phyloP scores from a whole-genome alignment of 2,113 vertebrate genomes.

The Eclectus roratus region DNA sequence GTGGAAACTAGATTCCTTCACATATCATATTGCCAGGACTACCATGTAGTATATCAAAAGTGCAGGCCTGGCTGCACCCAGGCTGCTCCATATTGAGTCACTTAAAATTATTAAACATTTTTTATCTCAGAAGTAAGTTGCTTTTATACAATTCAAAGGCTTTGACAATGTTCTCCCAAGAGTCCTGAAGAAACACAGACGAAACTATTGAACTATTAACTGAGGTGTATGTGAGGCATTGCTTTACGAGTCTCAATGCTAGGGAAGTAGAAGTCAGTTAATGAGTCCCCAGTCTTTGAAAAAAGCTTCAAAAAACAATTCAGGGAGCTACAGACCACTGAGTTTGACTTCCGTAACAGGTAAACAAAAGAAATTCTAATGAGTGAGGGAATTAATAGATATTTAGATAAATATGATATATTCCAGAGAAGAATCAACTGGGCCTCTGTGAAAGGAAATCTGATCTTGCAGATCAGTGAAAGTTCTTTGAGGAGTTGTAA shows the following conservation, averaged over 20 bases:
- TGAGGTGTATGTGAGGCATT: not conserved
- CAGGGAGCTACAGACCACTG: not conserved
- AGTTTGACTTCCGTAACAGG: not conserved
- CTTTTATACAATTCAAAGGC: not conserved
- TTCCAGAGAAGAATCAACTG: not conserved
- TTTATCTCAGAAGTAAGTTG: not conserved
- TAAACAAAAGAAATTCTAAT: conserved; percentile 3
- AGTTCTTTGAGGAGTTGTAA: not conserved
- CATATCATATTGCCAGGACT: not conserved
- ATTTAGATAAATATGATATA: not conserved
- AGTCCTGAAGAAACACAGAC: not conserved
- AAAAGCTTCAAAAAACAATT: not conserved
- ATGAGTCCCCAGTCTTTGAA: not conserved
- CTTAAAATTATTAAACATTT: not conserved
- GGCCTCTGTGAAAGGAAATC: not conserved
- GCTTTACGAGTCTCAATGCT: not conserved
- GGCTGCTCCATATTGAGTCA: not conserved
- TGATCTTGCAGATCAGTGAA: not conserved
- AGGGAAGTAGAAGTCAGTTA: not conserved
- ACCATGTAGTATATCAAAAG: not conserved
- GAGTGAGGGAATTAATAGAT: not conserved
- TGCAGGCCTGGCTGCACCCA: not conserved
- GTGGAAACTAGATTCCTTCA: not conserved
- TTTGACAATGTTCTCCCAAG: not conserved
- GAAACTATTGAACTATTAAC: not conserved